Evolutionary conservation across 2,113 vertebrate species (phyloP).

Genomic region (Vidua chalybeata): DNA sequence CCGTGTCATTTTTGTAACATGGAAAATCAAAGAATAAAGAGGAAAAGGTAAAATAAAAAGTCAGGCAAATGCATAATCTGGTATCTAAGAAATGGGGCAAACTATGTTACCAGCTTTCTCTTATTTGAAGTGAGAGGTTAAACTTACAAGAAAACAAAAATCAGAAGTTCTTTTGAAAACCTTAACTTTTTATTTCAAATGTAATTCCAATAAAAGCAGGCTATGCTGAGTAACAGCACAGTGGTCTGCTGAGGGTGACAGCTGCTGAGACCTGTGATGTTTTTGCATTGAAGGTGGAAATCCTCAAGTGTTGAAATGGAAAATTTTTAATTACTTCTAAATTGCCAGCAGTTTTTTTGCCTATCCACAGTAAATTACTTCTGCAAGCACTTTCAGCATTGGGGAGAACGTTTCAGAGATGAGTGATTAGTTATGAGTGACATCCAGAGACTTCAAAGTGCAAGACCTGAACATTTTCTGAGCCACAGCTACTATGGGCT

Average conservation of each 20-base stretch:
- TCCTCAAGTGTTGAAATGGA: not conserved
- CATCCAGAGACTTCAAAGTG: not conserved
- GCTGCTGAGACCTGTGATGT: not conserved
- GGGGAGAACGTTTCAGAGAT: not conserved
- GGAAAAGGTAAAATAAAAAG: slow-evolving; percentile 20
- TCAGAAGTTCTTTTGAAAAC: not conserved
- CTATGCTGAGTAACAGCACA: not conserved
- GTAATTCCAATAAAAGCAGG: not conserved
- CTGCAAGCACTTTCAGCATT: not conserved
- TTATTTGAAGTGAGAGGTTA: not conserved
- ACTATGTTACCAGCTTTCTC: not conserved
- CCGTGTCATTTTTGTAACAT: not conserved
- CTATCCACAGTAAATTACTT: not conserved
- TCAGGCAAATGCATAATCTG: not conserved
- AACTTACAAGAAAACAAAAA: not conserved
- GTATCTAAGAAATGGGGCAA: not conserved
- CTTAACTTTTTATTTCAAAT: not conserved
- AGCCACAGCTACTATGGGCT: not conserved
- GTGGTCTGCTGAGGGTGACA: not conserved
- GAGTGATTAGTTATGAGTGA: not conserved
- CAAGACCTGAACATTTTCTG: not conserved
- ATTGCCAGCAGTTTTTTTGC: not conserved
- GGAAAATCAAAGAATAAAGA: slow-evolving; percentile 36
- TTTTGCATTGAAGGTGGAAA: not conserved
- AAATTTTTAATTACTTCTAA: not conserved